Evolutionary conservation across 2,797 vertebrate species (phyloP), one percentile per base, ranked within the genome.

Genomic region (Paguma larvata): DNA sequence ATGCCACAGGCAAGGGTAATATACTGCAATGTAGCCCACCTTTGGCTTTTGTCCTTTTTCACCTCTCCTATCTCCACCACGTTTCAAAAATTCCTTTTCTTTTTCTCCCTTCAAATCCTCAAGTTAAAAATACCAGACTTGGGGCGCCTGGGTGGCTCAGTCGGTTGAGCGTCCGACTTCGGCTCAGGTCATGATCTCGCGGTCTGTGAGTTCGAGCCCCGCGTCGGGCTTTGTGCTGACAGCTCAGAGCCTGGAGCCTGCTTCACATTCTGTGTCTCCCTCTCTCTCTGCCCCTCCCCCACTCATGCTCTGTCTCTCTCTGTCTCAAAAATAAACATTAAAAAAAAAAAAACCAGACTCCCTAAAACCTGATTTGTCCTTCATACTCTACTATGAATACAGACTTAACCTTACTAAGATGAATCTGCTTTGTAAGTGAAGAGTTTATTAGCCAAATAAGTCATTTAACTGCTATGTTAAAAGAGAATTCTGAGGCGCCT

Each of bases 301-400:
- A n/a, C n/a, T n/a, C n/a, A n/a, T n/a, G n/a, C n/a, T n/a, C n/a
- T n/a, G n/a, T n/a, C n/a, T n/a, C n/a, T n/a, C n/a, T n/a, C n/a
- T n/a, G n/a, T n/a, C n/a, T n/a, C n/a, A n/a, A n/a, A n/a, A n/a
- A n/a, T n/a, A n/a, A n/a, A n/a, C n/a, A n/a, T n/a, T n/a, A n/a
- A n/a, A n/a, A n/a, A n/a, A n/a, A 80, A 94, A 91, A 89, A 32
- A 75, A 4, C 38, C 23, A 94, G 77, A 90, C 75, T 85, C 23
- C 73, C 89, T 62, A 95, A 97, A 92, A 88, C 30, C 19, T 65
- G 16, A 68, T 46, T 79, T 85, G 4, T 48, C 7, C n/a, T 78
- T 94, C 65, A 56, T 80, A 72, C 21, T 88, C 68, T 82, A 51
- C 14, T 83, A 67, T 41, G 25, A 83, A 70, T 46, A 75, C 19